Conservation (phyloP, 2,888 invertebrate species). For the Mystacides longicornis region DNA sequence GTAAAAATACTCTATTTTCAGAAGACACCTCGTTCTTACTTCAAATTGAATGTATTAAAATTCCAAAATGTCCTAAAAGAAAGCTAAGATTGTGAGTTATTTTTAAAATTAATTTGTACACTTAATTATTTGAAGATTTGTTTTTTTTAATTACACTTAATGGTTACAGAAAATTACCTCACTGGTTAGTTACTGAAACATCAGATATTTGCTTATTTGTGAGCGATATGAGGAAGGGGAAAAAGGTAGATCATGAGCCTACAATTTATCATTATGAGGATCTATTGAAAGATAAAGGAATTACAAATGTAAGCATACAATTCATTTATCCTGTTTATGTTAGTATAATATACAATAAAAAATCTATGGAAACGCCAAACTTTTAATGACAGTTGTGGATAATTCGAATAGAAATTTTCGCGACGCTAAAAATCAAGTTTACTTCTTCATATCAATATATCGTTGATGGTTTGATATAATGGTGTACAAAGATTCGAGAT, state of each 20-base stretch:
- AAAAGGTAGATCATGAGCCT: constrained; percentile 64
- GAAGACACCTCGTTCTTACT: constrained; percentile 52
- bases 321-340: too few relatives aligned
- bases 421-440: too few relatives aligned
- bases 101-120: constrained; percentile 11
- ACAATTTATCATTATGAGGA: constrained; percentile 69
- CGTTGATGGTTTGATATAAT: too few relatives aligned
- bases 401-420: too few relatives aligned
- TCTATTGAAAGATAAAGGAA: constrained; percentile 52
- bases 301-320: constrained; percentile 47
- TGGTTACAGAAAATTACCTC: constrained; percentile 42
- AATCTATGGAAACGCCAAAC: too few relatives aligned
- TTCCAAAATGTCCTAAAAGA: constrained; percentile 52
- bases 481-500: too few relatives aligned
- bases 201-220: constrained; percentile 74
- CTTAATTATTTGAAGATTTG: not conserved
- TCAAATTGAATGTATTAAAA: constrained; percentile 56
- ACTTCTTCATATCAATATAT: too few relatives aligned
- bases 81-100: constrained; percentile 56
- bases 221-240: constrained; percentile 64
- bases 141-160: not conserved
- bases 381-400: too few relatives aligned
- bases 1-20: constrained; percentile 43
- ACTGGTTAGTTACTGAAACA: constrained; percentile 54
- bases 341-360: too few relatives aligned